Percentiles rank a stretch among this genome's conserved stretches.
phyloP scores from a whole-genome alignment of 2,113 vertebrate species.

The Polyodon spathula region DNA sequence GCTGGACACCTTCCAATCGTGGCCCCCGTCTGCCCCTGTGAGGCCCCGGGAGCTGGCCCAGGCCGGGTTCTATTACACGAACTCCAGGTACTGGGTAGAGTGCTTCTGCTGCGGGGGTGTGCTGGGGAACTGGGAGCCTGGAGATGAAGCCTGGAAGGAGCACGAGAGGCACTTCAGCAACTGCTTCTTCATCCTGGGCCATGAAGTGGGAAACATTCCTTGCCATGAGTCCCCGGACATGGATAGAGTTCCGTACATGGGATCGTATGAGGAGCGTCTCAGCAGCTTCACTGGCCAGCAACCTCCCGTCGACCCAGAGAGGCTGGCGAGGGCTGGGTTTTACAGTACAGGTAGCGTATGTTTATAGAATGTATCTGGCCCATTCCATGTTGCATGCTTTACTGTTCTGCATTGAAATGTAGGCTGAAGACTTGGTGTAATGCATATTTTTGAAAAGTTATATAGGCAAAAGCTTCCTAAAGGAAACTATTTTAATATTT shows the following conservation, averaged over 20 bases:
- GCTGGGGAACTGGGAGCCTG: slow-evolving; percentile 70
- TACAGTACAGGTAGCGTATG: slow-evolving; percentile 75
- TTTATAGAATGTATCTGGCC: not conserved
- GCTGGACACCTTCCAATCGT: slow-evolving; percentile 62
- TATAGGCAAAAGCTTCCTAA: too few species aligned
- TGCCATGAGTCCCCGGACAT: slow-evolving; percentile 24
- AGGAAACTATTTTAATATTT: too few species aligned
- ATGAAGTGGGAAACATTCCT: slow-evolving; percentile 67
- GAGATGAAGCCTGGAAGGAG: slow-evolving; percentile 77
- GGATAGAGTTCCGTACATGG: slow-evolving; percentile 47
- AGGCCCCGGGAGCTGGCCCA: slow-evolving; percentile 64
- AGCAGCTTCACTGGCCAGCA: slow-evolving; percentile 57
- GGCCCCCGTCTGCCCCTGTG: slow-evolving; percentile 60
- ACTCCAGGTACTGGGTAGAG: slow-evolving; percentile 62
- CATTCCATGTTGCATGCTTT: too few species aligned
- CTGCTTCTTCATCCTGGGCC: slow-evolving; percentile 83
- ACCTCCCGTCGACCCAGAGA: slow-evolving; percentile 62
- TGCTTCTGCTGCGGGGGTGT: slow-evolving; percentile 87
- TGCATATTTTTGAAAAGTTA: too few species aligned
- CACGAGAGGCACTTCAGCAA: slow-evolving; percentile 68
- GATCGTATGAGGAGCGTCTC: slow-evolving; percentile 65
- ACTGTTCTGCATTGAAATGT: too few species aligned
- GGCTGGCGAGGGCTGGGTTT: slow-evolving; percentile 84
- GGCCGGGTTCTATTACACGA: slow-evolving; percentile 77
- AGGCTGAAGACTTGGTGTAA: too few species aligned